Evolutionary conservation across 2,888 invertebrate species (phyloP), one percentile per base, ranked within the genome.

Genomic region (Oscheius onirici): DNA sequence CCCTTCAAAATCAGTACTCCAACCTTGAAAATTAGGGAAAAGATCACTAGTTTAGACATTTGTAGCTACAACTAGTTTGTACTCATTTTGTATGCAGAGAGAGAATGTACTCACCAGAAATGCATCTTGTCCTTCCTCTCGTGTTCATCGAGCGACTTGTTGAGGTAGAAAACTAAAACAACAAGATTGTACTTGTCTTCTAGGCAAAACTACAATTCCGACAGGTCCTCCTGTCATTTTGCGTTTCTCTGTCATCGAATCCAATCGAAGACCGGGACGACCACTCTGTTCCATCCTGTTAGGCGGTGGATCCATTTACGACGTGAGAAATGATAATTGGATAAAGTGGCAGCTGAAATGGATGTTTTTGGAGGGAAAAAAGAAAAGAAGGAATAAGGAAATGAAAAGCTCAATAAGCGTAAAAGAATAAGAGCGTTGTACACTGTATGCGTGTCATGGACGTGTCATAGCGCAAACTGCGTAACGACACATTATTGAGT

Each of bases 101-200:
- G 49, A 28, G 51, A 49, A 49, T 17, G 65, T n/a, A 26, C 57
- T 22, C 26, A 68, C 67, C 67, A 22, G 67, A 68, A 24, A 57
- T 57, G n/a, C 54, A 43, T 17, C 67, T 20, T 24, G 41, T 55
- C 28, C 67, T 54, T 20, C 67, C 67, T 55, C 55, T 20, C 22
- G 67, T 55, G 44, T 68, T 68, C 57, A 68, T 55, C 40, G 67
- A 55, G 20, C 67, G 41, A 26, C 43, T 44, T 22, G 67, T 54
- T 34, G 63, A 63, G n/a, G 46, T 63, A 24, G 63, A 63, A 49
- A 63, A 63, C 63, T 63, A 17, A 63, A 63, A 61, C 10, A 11
- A 15, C 10, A 20, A 3, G 2, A 13, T 55, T 22, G 13, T 61
- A 3, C 22, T 2, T 22, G n/a, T 24, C n/a, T 17, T 15, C 40